Conservation (phyloP, 2,888 invertebrate genomes). For the Clitarchus hookeri region DNA sequence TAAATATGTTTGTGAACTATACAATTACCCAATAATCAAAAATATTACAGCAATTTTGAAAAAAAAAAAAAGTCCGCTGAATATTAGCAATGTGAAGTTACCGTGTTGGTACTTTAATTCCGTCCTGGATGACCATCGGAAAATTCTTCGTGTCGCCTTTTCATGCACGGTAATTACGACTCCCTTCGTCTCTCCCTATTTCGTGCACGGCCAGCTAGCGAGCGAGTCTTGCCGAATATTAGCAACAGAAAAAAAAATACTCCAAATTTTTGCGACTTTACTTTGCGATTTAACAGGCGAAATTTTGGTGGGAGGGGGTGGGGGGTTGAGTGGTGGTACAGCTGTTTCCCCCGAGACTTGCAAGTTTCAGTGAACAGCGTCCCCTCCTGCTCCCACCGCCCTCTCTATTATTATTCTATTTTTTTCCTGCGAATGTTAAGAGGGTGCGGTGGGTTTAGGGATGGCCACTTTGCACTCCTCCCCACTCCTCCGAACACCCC, state of each 20-base stretch:
- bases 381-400: neutral
- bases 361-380: neutral
- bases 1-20: no score
- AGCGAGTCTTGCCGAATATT: neutral
- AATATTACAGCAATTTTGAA: no score
- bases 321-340: neutral
- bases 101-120: no score
- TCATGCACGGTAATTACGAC: neutral
- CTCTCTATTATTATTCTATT: slow-evolving; percentile 9
- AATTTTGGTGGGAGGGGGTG: neutral
- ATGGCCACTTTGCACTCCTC: slow-evolving; percentile 12
- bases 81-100: no score
- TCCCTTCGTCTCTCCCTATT: neutral
- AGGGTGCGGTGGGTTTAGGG: neutral
- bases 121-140: no score
- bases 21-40: no score
- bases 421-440: neutral
- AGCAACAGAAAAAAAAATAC: neutral
- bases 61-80: no score
- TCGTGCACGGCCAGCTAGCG: neutral
- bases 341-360: neutral
- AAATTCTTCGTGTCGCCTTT: no score
- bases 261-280: neutral
- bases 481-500: neutral
- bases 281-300: neutral